Conservation (phyloP, 2,888 invertebrate genomes). For the Nebria salina region DNA sequence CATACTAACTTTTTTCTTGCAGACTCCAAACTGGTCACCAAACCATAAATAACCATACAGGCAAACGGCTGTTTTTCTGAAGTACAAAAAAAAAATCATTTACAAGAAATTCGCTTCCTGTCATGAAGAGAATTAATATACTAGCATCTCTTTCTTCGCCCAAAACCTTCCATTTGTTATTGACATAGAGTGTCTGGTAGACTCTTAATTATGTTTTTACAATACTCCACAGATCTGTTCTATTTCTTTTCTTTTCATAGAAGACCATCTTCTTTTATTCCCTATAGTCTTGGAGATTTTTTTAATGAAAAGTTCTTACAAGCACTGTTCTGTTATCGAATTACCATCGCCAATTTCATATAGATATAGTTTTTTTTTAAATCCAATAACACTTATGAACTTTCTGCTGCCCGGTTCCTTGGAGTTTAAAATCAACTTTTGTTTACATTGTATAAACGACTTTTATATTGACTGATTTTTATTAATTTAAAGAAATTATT, state of each 20-base stretch:
- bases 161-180: constrained; percentile 24
- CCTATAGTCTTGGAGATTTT: constrained; percentile 19
- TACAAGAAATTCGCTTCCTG: background rate
- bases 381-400: constrained; percentile 15
- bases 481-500: too few relatives aligned
- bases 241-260: background rate
- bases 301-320: constrained; percentile 27
- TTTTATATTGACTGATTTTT: background rate
- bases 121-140: constrained; percentile 23
- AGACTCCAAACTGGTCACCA: background rate
- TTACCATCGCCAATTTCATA: constrained; percentile 34
- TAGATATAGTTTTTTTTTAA: constrained; percentile 16
- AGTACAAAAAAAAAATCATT: background rate
- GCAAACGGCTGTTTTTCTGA: background rate
- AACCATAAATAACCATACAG: background rate
- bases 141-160: constrained; percentile 23
- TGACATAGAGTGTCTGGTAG: background rate
- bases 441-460: background rate
- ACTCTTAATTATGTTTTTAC: constrained; percentile 39
- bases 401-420: background rate
- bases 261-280: constrained; percentile 7
- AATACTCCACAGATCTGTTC: constrained; percentile 24
- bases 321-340: constrained; percentile 20
- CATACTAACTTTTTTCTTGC: background rate
- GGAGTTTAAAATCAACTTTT: background rate